A percentile compares a stretch with the other conserved stretches of the same genome.
Evolutionary conservation across 1,140 invertebrate genomes (phyloP).

Genomic region (Aradophagus sp.): DNA sequence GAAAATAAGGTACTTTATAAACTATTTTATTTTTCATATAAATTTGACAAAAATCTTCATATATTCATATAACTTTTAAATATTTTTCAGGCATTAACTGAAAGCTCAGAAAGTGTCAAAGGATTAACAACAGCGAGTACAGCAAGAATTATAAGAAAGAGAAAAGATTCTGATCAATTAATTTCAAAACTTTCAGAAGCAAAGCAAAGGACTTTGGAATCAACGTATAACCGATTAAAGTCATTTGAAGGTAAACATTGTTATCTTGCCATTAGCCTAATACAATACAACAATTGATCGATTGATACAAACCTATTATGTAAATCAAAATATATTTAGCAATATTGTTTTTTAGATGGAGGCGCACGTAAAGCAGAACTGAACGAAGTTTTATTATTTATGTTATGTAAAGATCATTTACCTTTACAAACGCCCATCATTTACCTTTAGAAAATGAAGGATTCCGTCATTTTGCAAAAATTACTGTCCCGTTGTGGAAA

Average conservation of each 20-base stretch:
- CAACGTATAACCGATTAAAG: not conserved
- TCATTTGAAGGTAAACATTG: constrained; percentile 8
- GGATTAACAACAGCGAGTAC: constrained; percentile 5
- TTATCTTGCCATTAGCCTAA: not conserved
- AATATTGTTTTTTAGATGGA: constrained; percentile 13
- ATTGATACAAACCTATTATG: no score
- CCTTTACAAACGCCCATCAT: not conserved
- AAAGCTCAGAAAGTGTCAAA: no score
- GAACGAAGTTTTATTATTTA: constrained; percentile 24
- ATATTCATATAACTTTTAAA: no score
- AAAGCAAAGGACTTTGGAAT: constrained; percentile 7
- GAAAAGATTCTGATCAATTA: not conserved
- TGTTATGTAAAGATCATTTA: constrained; percentile 17
- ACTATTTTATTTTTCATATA: no score
- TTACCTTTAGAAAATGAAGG: constrained; percentile 23
- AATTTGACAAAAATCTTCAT: no score
- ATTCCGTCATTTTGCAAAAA: constrained; percentile 15
- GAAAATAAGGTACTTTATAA: no score
- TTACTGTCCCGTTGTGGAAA: constrained; percentile 9
- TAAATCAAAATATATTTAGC: not conserved
- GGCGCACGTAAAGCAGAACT: constrained; percentile 4
- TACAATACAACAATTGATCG: no score
- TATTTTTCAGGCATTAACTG: no score
- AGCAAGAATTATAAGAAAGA: not conserved
- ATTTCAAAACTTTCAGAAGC: not conserved